Base-by-base conservation (phyloP, 1,140 invertebrate species). In the Aethina tumida region DNA sequence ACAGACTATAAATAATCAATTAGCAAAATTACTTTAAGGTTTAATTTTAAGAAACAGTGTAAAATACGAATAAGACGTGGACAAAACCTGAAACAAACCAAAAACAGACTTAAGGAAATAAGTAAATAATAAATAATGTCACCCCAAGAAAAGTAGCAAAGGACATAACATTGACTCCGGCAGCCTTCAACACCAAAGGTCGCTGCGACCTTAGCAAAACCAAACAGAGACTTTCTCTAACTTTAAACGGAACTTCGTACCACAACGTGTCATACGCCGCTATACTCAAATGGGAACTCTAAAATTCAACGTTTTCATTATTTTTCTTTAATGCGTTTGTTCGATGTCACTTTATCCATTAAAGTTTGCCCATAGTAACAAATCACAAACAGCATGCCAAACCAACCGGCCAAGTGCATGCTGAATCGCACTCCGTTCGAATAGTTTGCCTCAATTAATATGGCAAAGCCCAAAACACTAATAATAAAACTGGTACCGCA, bases 1-100 rank as follows among this genome's bases (percentile, higher is more conserved):
- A n/a, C n/a, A n/a, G n/a, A n/a, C n/a, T n/a, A n/a, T n/a, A n/a
- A n/a, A n/a, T n/a, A n/a, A n/a, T n/a, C n/a, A n/a, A n/a, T n/a
- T n/a, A n/a, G n/a, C n/a, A n/a, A n/a, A n/a, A n/a, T n/a, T n/a
- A 24, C 6, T 15, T 20, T 43, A 47, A 19, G 31, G 24, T 39
- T 54, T 52, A 26, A 54, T 38, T 18, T 52, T 54, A 12, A 54
- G 36, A 12, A 54, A 27, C 4, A 54, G 24, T 7, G 52, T 54
- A 31, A 54, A 54, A 29, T 50, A 52, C 2, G 53, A 56, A 43
- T 56, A 56, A 3, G 53, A 49, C 18, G 49, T 42, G 35, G 46
- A 51, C 18, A 56, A 20, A 22, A 56, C 53, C 53, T 56, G 31
- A 38, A 53, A 53, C n/a, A 21, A 34, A 29, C 32, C 15, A 37